Percentiles rank a stretch among this genome's conserved stretches.
These are phyloP conservation scores for Pycnonotus jocosus DNA, from an alignment of 2,113 vertebrate species.

Conservation along the genomic window DNA sequence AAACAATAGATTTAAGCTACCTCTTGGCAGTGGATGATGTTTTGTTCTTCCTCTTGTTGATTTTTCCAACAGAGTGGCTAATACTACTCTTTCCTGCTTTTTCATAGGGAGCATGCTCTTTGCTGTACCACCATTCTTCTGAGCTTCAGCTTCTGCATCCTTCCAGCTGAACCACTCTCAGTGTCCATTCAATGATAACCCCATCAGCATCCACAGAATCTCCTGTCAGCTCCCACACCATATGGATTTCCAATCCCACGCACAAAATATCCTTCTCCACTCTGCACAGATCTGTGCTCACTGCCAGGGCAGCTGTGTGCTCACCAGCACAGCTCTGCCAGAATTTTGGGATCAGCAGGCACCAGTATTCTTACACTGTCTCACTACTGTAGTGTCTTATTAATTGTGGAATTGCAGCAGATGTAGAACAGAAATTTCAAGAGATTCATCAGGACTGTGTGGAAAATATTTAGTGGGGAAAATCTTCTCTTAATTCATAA, in stretches of 20 bases:
- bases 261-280: neutral
- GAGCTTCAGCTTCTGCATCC: neutral
- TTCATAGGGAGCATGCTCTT: neutral
- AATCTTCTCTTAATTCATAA: neutral
- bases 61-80: neutral
- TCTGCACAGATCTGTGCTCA: fast-evolving
- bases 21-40: neutral
- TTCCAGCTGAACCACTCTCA: neutral
- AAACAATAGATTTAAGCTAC: neutral
- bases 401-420: neutral
- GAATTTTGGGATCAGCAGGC: neutral
- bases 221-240: neutral
- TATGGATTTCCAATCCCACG: neutral
- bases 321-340: neutral
- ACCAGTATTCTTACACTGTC: neutral
- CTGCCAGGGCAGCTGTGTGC: neutral
- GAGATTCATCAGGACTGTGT: fast-evolving
- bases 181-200: neutral
- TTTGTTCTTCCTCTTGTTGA: neutral
- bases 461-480: neutral
- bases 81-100: neutral
- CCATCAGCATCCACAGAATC: neutral
- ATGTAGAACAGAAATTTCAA: neutral
- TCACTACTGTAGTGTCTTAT: neutral
- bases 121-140: neutral